phyloP scores from a whole-genome alignment of 2,113 vertebrate species.

The Gobiocypris rarus region DNA sequence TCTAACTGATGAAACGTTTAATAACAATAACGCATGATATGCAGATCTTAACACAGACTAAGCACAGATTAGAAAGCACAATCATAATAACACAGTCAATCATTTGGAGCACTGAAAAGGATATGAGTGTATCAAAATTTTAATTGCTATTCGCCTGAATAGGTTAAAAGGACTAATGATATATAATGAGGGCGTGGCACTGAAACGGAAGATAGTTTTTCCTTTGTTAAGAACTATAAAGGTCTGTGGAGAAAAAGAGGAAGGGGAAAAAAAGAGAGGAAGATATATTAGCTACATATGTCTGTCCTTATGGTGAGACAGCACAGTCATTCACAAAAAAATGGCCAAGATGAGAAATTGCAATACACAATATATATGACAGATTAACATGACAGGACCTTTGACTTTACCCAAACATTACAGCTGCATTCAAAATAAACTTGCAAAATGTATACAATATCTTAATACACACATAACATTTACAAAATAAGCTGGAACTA shows the following conservation, averaged over 20 bases:
- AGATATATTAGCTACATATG: neutral
- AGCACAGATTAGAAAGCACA: neutral
- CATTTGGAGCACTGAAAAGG: constrained; percentile 79
- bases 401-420: neutral
- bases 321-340: neutral
- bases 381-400: constrained; percentile 12
- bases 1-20: neutral
- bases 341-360: neutral
- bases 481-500: constrained; percentile 27
- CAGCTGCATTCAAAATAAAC: neutral
- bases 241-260: constrained; percentile 85
- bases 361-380: neutral
- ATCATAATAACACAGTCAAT: constrained; percentile 21
- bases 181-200: constrained; percentile 98
- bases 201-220: constrained; percentile 99
- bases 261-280: constrained; percentile 24
- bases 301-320: neutral
- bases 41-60: neutral
- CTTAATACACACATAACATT: neutral
- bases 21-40: neutral
- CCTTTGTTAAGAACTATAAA: constrained; percentile 99
- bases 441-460: neutral
- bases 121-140: constrained; percentile 99
- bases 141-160: constrained; percentile 98
- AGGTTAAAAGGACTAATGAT: constrained; percentile 98